These are phyloP conservation scores for Lordiphosa clarofinis DNA, from an alignment of 1,140 invertebrate genomes.

Conservation along the genomic window DNA sequence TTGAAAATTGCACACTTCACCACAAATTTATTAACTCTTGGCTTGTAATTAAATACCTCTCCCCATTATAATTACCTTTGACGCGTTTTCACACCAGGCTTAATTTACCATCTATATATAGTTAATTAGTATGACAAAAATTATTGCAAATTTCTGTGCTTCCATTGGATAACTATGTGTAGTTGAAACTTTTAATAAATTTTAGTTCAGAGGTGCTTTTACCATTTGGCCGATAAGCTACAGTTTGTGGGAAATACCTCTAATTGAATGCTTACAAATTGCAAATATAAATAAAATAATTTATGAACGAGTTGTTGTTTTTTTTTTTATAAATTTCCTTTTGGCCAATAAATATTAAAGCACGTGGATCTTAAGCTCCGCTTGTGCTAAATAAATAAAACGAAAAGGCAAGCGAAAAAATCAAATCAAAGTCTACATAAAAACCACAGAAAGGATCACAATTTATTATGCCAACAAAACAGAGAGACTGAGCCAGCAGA, in stretches of 20 bases:
- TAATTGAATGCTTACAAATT: constrained; percentile 61
- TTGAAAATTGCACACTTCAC: too few species aligned
- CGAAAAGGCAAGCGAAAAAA: constrained; percentile 54
- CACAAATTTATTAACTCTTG: too few species aligned
- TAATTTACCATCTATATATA: too few species aligned
- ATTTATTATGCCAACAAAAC: constrained; percentile 59
- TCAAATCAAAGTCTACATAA: constrained; percentile 69
- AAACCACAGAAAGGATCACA: constrained; percentile 69
- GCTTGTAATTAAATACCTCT: too few species aligned
- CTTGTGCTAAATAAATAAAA: constrained; percentile 67
- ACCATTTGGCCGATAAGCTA: constrained; percentile 28
- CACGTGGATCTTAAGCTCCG: constrained; percentile 35
- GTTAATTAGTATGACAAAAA: too few species aligned
- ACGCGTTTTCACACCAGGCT: too few species aligned
- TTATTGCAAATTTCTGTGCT: too few species aligned
- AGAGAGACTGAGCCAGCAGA: constrained; percentile 8
- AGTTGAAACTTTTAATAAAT: constrained; percentile 37
- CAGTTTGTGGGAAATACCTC: constrained; percentile 39
- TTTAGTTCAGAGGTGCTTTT: constrained; percentile 34
- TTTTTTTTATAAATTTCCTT: not conserved
- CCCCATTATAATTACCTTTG: too few species aligned
- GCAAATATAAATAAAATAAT: constrained; percentile 43
- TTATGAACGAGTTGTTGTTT: constrained; percentile 19
- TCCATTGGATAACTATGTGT: too few species aligned
- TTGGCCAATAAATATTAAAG: constrained; percentile 8